phyloP scores from a whole-genome alignment of 2,888 invertebrate species.

The Anagyrus pseudococci region DNA sequence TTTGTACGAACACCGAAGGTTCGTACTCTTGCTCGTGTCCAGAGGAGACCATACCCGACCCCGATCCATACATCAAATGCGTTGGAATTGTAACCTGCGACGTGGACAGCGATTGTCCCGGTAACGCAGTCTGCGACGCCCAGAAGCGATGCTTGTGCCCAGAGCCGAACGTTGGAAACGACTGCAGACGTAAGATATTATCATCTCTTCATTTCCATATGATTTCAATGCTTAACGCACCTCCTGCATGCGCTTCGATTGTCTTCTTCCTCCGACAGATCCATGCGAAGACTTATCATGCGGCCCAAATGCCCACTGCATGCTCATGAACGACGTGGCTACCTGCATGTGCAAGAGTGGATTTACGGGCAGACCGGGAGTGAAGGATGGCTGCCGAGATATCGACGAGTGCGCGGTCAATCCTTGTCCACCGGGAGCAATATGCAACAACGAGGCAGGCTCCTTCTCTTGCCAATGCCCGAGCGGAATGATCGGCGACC shows the following conservation, averaged over 20 bases:
- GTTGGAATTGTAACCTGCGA: constrained; percentile 82
- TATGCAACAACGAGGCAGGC: constrained; percentile 89
- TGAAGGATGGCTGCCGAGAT: constrained; percentile 79
- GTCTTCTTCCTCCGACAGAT: constrained; percentile 65
- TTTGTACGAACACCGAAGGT: constrained; percentile 80
- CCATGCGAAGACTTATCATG: constrained; percentile 88
- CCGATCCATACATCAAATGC: constrained; percentile 82
- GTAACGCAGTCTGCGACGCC: constrained; percentile 84
- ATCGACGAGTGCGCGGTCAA: constrained; percentile 85
- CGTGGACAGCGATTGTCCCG: constrained; percentile 81
- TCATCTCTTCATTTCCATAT: not conserved
- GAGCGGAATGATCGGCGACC: constrained; percentile 79
- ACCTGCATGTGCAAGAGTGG: constrained; percentile 86
- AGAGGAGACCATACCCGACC: constrained; percentile 81
- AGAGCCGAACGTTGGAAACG: constrained; percentile 89
- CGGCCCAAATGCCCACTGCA: constrained; percentile 87
- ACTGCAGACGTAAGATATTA: constrained; percentile 81
- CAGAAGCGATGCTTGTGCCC: constrained; percentile 85
- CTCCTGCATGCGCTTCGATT: too few species aligned
- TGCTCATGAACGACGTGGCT: constrained; percentile 81
- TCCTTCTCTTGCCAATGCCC: constrained; percentile 89
- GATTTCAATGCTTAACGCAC: constrained; percentile 2
- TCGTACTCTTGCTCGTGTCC: constrained; percentile 83
- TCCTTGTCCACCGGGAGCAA: constrained; percentile 83
- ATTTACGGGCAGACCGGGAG: constrained; percentile 74